A percentile compares a stretch with the other conserved stretches of the same genome.
These are phyloP conservation scores for Pampus argenteus DNA, from an alignment of 2,797 vertebrate genomes.

Conservation along the genomic window DNA sequence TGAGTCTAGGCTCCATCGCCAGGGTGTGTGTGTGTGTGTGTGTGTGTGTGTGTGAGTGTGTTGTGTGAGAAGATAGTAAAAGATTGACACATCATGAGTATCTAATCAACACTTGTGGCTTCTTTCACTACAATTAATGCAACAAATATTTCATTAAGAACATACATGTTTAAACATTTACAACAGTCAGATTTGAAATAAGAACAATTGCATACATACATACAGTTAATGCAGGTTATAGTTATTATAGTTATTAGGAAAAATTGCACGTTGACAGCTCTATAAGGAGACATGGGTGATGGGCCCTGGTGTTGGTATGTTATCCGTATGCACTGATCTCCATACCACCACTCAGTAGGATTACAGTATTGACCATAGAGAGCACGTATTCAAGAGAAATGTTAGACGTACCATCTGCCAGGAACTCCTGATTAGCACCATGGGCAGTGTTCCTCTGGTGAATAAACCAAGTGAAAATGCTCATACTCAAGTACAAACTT, in stretches of 20 bases:
- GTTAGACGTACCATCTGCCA: neutral
- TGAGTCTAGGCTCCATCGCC: neutral
- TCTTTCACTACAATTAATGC: too few species aligned
- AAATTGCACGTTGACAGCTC: neutral
- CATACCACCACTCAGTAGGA: too few species aligned
- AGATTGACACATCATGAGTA: constrained; percentile 29
- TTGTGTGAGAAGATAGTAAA: constrained; percentile 1
- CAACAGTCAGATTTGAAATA: neutral
- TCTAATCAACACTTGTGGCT: constrained; percentile 40
- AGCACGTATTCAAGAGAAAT: neutral
- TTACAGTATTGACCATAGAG: neutral
- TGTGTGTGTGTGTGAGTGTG: neutral
- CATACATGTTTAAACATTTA: too few species aligned
- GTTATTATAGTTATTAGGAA: neutral
- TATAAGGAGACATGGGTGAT: neutral
- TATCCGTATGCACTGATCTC: too few species aligned
- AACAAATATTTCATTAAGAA: too few species aligned
- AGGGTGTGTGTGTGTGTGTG: neutral
- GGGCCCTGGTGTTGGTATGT: too few species aligned
- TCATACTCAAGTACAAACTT: too few species aligned
- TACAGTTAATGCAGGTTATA: neutral
- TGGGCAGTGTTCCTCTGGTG: neutral
- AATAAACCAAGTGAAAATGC: too few species aligned
- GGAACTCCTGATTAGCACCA: neutral
- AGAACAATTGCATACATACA: neutral